A percentile compares a stretch with the other conserved stretches of the same genome.
These are phyloP conservation scores for Rhea pennata DNA, from an alignment of 2,113 vertebrate species.

Conservation along the genomic window DNA sequence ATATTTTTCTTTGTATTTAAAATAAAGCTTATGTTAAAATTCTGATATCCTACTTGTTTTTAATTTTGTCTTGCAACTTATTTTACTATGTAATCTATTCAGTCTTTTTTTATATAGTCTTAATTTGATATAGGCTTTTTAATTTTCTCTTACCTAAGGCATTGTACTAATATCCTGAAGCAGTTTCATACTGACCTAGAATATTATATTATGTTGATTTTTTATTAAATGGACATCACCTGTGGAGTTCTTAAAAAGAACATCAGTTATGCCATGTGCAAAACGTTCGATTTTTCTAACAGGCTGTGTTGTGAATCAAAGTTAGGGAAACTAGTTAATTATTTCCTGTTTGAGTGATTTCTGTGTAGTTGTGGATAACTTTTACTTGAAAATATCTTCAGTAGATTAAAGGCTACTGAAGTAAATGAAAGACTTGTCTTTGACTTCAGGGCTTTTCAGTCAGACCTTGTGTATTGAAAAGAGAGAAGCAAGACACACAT, in stretches of 20 bases:
- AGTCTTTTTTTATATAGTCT: background rate
- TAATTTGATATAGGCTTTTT: background rate
- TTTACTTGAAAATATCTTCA: background rate
- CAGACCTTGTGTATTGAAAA: background rate
- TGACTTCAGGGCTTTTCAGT: background rate
- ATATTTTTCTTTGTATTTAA: background rate
- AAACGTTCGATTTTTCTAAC: background rate
- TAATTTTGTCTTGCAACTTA: background rate
- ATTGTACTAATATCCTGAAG: background rate
- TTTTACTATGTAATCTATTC: background rate
- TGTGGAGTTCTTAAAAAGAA: background rate
- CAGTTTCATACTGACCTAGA: background rate
- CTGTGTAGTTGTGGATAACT: background rate
- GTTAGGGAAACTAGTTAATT: background rate
- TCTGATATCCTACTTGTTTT: background rate
- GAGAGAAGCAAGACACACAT: background rate
- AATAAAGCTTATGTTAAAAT: background rate
- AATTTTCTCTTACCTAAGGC: background rate
- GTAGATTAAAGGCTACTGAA: background rate
- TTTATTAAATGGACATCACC: background rate
- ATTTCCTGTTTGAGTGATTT: background rate
- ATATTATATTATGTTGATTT: background rate
- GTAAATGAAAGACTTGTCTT: background rate
- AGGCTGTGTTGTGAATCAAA: background rate
- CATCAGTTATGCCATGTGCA: background rate